Evolutionary conservation across 2,797 vertebrate genomes (phyloP), one percentile per base, ranked within the genome.

Genomic region (Acrossocheilus wenchowensis): DNA sequence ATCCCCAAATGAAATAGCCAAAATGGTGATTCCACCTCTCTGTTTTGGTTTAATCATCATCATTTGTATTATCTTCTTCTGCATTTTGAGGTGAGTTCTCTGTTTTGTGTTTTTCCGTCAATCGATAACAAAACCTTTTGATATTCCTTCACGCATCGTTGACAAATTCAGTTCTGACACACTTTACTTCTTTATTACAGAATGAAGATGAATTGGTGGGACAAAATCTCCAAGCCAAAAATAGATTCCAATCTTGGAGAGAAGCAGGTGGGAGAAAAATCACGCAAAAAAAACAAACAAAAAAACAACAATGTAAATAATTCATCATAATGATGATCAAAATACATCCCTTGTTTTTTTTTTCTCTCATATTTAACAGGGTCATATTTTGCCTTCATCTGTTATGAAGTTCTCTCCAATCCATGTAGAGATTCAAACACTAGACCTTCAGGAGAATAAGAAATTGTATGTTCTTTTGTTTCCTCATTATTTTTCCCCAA

Each of bases 181-280:
- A 73, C 30, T 81, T 74, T 11, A 50, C 23, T 11, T 74, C 10
- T 75, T 74, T 41, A 71, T 82, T 84, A 17, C 85, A 93, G 91
- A 54, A 78, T 91, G 3, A 86, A 88, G 80, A 80, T 0, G 17
- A 39, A 60, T 12, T 92, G 87, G 91, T 92, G 90, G 89, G 81
- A 90, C 78, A 90, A 86, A 26, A 81, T 91, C 69, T 77, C 89
- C 15, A 80, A 45, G 54, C 83, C 83, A 41, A 83, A 89, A 88
- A 77, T 87, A 62, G 4, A 52, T 72, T 2, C 17, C 6, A 57
- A 0, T 60, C 26, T 82, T 52, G 45, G 30, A n/a, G 82, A 85
- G 66, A 5, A 77, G 64, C 82, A 68, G 81, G 88, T 89, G 60
- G 41, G 82, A 34, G 64, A 86, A 82, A 23, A 50, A 64, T 64